Base-by-base conservation (phyloP, 2,797 vertebrate genomes). In the Leptatherina wallacei region DNA sequence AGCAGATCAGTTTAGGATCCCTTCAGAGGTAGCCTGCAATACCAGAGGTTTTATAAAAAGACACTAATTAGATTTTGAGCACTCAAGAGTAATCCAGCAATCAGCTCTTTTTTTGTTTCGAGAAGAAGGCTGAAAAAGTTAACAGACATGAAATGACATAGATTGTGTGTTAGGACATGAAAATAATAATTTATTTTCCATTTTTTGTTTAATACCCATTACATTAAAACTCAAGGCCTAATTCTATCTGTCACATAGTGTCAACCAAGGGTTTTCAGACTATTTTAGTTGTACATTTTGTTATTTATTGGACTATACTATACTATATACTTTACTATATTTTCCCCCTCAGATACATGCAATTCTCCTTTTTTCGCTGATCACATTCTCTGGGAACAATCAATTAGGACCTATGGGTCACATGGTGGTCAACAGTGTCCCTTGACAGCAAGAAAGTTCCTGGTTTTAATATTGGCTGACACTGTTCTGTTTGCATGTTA, bases 51-150 rank as follows among this genome's bases (percentile, higher is more conserved):
- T 90, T 86, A 91, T 88, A 91, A 91, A 91, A 93, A 90, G 92
- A 88, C 77, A 69, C 88, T 93, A 92, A 94, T 93, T 92, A 91
- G 81, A 91, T 86, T 89, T 64, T 27, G 68, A 81, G 79, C 69
- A 81, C 87, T 87, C 75, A 35, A 57, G 82, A 82, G 77, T 90
- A 86, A 92, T 77, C 70, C 57, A 69, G 85, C 84, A 78, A 88
- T 90, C 82, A 69, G 73, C 75, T 76, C 42, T 65, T 69, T 73
- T 71, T 71, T 71, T 35, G 67, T 71, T 83, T 82, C 59, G 57
- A 52, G 61, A 63, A 16, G 58, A 56, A 18, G 22, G 61, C 68
- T 38, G n/a, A 61, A 69, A 59, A 78, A 80, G 73, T 87, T 52
- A 55, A 55, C 44, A 65, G 67, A 49, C 64, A 38, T 49, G n/a